phyloP scores from a whole-genome alignment of 2,888 invertebrate species.

The Synanthedon formicaeformis region DNA sequence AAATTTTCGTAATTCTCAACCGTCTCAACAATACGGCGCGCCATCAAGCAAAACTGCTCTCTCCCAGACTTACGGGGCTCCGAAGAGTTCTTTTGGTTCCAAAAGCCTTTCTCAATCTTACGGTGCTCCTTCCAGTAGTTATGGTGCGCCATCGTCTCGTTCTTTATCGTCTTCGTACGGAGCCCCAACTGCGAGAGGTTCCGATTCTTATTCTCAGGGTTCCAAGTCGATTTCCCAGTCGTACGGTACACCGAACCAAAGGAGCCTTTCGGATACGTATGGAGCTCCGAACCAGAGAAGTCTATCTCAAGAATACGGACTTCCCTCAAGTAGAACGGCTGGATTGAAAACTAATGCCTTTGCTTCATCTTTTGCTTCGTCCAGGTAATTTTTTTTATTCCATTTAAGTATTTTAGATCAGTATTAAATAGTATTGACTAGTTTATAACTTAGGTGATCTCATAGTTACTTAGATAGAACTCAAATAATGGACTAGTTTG shows the following conservation, averaged over 20 bases:
- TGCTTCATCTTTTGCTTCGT: constrained; percentile 37
- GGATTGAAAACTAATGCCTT: constrained; percentile 41
- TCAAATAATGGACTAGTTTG: no score
- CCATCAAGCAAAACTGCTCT: constrained; percentile 10
- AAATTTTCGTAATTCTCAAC: neutral
- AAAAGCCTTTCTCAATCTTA: constrained; percentile 25
- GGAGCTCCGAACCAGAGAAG: constrained; percentile 15
- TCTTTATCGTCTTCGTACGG: constrained; percentile 23
- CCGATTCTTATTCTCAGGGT: constrained; percentile 23
- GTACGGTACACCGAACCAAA: constrained; percentile 24
- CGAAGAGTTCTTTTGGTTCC: constrained; percentile 19
- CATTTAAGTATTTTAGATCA: constrained; percentile 3
- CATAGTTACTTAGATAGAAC: no score
- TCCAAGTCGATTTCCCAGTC: constrained; percentile 29
- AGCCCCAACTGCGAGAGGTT: constrained; percentile 21
- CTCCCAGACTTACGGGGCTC: constrained; percentile 32
- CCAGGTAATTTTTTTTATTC: constrained; percentile 25
- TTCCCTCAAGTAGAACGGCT: constrained; percentile 34
- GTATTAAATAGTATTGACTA: no score
- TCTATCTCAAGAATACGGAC: constrained; percentile 55
- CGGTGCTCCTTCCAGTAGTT: constrained; percentile 25
- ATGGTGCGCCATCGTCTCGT: constrained; percentile 21
- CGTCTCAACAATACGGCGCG: constrained; percentile 25
- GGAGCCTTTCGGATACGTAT: constrained; percentile 28
- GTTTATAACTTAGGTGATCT: no score